Evolutionary conservation across 2,888 invertebrate genomes (phyloP), one percentile per base, ranked within the genome.

Genomic region (Eledone cirrhosa): DNA sequence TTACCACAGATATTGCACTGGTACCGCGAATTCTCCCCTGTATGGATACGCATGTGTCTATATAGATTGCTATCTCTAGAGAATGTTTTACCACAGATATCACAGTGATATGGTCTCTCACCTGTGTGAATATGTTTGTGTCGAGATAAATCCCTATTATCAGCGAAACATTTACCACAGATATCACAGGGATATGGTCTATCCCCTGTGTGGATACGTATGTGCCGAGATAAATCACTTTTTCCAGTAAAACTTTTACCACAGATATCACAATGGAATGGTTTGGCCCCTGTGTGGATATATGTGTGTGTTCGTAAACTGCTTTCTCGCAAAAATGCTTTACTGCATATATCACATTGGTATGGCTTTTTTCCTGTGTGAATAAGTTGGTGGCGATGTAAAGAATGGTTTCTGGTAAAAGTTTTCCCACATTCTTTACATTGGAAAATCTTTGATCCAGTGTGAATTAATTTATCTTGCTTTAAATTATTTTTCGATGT

Each of bases 361-460:
- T 29, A 67, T 67, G 67, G 67, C 31, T 67, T 67, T 14, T 67
- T 27, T 67, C 67, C 67, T 19, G 67, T 67, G 27, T 67, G 67
- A 29, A 67, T 67, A 29, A 27, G 67, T 29, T 29, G 67, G 31
- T 67, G 67, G 11, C 29, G 29, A 29, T 67, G 19, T 31, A 67
- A 67, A 29, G 29, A 16, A 29, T 27, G 19, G 31, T 31, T 27
- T 67, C 31, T 67, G n/a, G 67, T 29, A 67, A 67, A 67, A 31
- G 24, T 29, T 27, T 67, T 67, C 11, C 27, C 16, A 27, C n/a
- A 67, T 16, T 29, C 67, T 67, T 29, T 29, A 22, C 67, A 67
- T 14, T 29, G 67, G 13, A 24, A 67, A 67, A 11, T 11, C 3
- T 67, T 29, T 67, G 41, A 41, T 11, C 41, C 41, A 41, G 41